Evolutionary conservation across 1,140 invertebrate species (phyloP).

Genomic region (Oscheius sp.): DNA sequence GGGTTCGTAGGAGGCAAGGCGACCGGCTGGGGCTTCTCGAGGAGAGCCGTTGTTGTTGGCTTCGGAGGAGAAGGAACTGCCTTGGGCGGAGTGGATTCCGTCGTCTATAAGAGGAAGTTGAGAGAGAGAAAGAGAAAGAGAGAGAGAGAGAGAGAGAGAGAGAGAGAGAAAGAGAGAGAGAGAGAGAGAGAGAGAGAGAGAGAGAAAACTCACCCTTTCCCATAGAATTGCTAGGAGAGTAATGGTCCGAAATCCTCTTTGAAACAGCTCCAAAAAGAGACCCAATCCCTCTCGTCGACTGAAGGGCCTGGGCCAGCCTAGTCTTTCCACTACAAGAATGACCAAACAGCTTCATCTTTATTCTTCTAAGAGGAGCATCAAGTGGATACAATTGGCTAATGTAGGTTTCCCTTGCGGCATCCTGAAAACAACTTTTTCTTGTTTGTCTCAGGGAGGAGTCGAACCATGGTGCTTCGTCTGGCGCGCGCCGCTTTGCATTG

Average conservation of each 20-base stretch:
- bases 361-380: conserved; percentile 68
- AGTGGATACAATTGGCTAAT: conserved; percentile 73
- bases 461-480: neutral
- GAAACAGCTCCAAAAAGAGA: conserved; percentile 19
- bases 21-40: neutral
- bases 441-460: conserved; percentile 7
- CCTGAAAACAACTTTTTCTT: conserved; percentile 59
- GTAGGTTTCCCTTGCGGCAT: conserved; percentile 67
- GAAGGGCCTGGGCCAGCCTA: conserved; percentile 72
- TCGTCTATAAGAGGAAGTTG: conserved; percentile 20
- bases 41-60: conserved; percentile 38
- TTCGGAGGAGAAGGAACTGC: conserved; percentile 39
- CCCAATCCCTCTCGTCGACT: conserved; percentile 49
- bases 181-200: neutral
- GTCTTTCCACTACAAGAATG: conserved; percentile 77
- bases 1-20: conserved; percentile 45
- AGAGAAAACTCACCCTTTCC: neutral
- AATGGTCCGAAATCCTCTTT: conserved; percentile 23
- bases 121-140: neutral
- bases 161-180: too few species aligned
- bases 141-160: too few species aligned
- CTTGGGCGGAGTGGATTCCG: conserved; percentile 40
- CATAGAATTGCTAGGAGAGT: conserved; percentile 25
- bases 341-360: conserved; percentile 76
- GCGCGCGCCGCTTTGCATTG: too few species aligned